Evolutionary conservation across 2,797 vertebrate species (phyloP), one percentile per base, ranked within the genome.

Genomic region (Anabas testudineus): DNA sequence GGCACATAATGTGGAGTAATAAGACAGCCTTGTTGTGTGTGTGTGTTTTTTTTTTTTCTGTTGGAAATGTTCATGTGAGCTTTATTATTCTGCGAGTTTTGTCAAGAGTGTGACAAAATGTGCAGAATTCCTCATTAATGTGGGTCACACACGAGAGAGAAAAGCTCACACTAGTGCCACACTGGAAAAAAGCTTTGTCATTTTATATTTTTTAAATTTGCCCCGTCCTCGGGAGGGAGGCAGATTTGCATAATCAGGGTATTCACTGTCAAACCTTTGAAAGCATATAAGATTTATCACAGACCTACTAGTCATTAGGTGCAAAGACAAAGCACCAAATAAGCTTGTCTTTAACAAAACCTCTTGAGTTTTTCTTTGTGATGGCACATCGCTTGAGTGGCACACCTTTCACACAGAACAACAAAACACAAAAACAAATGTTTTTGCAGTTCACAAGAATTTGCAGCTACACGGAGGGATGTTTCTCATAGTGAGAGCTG

Each of bases 251-350:
- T 91, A 89, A 91, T 84, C 83, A 78, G 75, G 54, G 55, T 80
- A 67, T 85, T 89, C 80, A 82, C 82, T 88, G 90, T 87, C 91
- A 87, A 78, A 87, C 70, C 80, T 74, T 80, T 80, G 82, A 88
- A 88, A 90, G 78, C 79, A 42, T 65, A 80, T 76, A 77, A 60
- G 86, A 84, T 88, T 88, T 86, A 84, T 88, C 85, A 77, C 82
- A 85, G 77, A 81, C 67, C 80, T 81, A 82, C 87, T 84, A 86
- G 85, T 83, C 80, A 68, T 73, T 74, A 70, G 36, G 9, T 60
- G 83, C 66, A 84, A 83, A 89, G 80, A 86, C 86, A 75, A 81
- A 81, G 78, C 53, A 71, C 36, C 43, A 63, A 84, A 83, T 76
- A 75, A 85, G 78, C 84, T 76, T 6, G 28, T 74, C 63, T 76